Evolutionary conservation across 2,888 invertebrate species (phyloP).

Genomic region (Dolomedes plantarius): DNA sequence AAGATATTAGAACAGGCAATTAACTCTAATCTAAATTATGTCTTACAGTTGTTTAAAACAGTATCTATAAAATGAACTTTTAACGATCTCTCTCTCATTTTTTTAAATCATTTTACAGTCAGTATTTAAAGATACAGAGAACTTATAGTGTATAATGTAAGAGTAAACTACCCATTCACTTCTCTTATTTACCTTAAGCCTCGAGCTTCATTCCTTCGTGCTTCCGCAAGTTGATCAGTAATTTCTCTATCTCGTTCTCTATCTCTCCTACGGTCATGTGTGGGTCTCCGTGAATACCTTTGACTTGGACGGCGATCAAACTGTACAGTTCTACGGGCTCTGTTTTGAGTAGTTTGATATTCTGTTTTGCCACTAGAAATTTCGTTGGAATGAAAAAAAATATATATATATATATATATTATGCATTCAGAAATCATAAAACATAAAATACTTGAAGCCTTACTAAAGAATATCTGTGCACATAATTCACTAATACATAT

Average conservation of each 20-base stretch:
- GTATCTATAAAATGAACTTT: no score
- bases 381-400: no score
- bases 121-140: no score
- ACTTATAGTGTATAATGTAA: no score
- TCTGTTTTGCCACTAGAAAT: slow-evolving; percentile 90
- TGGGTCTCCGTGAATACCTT: slow-evolving; percentile 93
- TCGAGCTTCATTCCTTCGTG: slow-evolving; percentile 58
- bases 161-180: no score
- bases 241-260: slow-evolving; percentile 75
- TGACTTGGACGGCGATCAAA: slow-evolving; percentile 98
- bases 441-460: no score
- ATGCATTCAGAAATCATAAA: neutral
- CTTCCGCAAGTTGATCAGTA: slow-evolving; percentile 59
- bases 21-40: no score
- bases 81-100: no score
- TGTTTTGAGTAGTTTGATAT: slow-evolving; percentile 95
- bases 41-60: no score
- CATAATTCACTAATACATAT: neutral
- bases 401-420: neutral
- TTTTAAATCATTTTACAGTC: no score
- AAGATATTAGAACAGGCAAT: no score
- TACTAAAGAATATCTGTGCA: neutral
- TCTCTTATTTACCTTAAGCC: slow-evolving; percentile 40
- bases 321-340: slow-evolving; percentile 93
- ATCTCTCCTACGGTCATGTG: slow-evolving; percentile 81